Percentiles rank a stretch among this genome's conserved stretches.
Evolutionary conservation across 2,888 invertebrate species (phyloP).

Genomic region (Leptopilina myrica): DNA sequence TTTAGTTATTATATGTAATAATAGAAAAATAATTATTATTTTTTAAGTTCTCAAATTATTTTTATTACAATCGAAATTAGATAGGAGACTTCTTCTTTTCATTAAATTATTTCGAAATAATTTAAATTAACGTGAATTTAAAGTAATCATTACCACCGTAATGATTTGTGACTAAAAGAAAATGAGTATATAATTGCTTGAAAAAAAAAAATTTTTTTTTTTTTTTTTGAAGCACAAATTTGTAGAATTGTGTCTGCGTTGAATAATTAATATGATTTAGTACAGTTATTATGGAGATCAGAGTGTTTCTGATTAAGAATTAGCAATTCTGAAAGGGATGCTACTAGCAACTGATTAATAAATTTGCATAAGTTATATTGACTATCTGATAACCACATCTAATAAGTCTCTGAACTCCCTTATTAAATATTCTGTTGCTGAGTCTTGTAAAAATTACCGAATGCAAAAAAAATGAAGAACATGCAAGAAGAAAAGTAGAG

Average conservation of each 20-base stretch:
- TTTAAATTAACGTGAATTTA: too few species aligned
- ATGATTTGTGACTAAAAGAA: too few species aligned
- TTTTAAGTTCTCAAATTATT: too few species aligned
- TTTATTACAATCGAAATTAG: too few species aligned
- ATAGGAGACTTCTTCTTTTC: too few species aligned
- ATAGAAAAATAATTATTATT: too few species aligned
- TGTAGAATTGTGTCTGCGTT: neutral
- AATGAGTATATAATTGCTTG: too few species aligned
- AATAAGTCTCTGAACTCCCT: neutral
- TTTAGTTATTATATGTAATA: too few species aligned
- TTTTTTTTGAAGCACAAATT: neutral
- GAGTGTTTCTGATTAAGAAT: constrained; percentile 32
- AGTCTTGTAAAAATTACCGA: neutral
- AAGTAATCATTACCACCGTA: too few species aligned
- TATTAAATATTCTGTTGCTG: constrained; percentile 7
- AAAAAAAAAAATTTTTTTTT: neutral
- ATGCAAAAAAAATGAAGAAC: too few species aligned
- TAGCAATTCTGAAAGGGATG: constrained; percentile 22
- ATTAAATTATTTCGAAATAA: too few species aligned
- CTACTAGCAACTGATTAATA: constrained; percentile 37
- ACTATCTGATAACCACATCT: constrained; percentile 31
- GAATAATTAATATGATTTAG: constrained; percentile 22
- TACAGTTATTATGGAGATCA: constrained; percentile 31
- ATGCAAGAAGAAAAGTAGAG: too few species aligned
- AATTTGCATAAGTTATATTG: constrained; percentile 35